Conservation (phyloP, 2,888 invertebrate genomes). For the Tenthredo mesomela region DNA sequence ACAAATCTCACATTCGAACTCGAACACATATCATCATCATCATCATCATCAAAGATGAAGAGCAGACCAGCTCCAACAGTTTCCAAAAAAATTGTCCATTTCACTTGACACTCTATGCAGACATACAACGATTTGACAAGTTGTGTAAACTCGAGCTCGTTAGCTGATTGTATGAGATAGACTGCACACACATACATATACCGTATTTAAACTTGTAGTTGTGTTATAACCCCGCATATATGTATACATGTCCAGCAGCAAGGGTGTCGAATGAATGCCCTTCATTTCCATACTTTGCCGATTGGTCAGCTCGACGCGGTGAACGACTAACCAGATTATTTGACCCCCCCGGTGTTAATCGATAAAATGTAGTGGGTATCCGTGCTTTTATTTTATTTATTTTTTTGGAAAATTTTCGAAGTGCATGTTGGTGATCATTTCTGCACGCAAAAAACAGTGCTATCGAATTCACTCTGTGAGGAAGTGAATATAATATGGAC, state of each 20-base stretch:
- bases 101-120: too few relatives aligned
- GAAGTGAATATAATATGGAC: too few relatives aligned
- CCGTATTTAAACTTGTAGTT: neutral
- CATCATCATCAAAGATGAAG: too few relatives aligned
- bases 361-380: neutral
- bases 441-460: too few relatives aligned
- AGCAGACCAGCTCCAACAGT: too few relatives aligned
- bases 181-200: neutral
- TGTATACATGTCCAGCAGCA: constrained; percentile 11
- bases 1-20: too few relatives aligned
- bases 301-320: constrained; percentile 63
- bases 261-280: constrained; percentile 74
- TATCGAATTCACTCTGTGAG: too few relatives aligned
- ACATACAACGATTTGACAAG: constrained; percentile 67
- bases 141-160: constrained; percentile 76
- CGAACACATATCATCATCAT: too few relatives aligned
- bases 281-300: constrained; percentile 76
- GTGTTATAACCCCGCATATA: neutral
- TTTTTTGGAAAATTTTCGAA: too few relatives aligned
- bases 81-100: too few relatives aligned
- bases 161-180: constrained; percentile 74
- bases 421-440: too few relatives aligned
- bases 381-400: too few relatives aligned
- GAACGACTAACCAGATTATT: constrained; percentile 73
- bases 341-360: constrained; percentile 67